Evolutionary conservation across 1,140 invertebrate genomes (phyloP), one percentile per base, ranked within the genome.

Genomic region (Drosophila ananassae): DNA sequence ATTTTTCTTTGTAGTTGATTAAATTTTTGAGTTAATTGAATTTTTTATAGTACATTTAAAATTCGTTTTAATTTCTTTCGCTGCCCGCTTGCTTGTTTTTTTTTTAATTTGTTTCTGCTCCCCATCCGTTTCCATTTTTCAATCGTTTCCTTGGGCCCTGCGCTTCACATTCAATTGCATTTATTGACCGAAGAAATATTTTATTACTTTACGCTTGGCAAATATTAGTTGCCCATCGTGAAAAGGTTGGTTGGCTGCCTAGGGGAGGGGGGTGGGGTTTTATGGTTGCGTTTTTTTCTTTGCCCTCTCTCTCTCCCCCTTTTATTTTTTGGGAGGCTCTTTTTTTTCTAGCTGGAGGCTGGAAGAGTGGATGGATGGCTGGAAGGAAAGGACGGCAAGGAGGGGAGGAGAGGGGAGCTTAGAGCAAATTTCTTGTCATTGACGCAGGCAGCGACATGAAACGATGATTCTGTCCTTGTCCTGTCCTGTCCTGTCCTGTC

Each of bases 121-220:
- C 10, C 21, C 46, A 24, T 17, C 50, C 57, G 25, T 8, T 53
- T 51, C 46, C 51, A 34, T 47, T 48, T 66, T 66, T 44, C 55
- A 53, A 32, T 67, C 60, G 59, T 32, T 37, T 48, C 46, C 58
- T 63, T 51, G 24, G 59, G 34, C 59, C 30, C 21, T 51, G 46
- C 30, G 58, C 59, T 75, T 83, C 76, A 69, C 77, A 84, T 77
- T 84, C 80, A 77, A 83, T 84, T 84, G 76, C 77, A 79, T 79
- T 79, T 84, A 77, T 84, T 84, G 81, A 84, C 67, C 81, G 28
- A 84, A 53, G 77, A 77, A 79, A 84, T 84, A 84, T 84, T 84
- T 84, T 84, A 84, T 84, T 84, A 84, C 81, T 84, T 79, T 84
- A 85, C 81, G 77, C 81, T 84, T 84, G 80, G 81, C 81, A 84